Conservation (phyloP, 2,797 vertebrate species). For the Sylvia borin region DNA sequence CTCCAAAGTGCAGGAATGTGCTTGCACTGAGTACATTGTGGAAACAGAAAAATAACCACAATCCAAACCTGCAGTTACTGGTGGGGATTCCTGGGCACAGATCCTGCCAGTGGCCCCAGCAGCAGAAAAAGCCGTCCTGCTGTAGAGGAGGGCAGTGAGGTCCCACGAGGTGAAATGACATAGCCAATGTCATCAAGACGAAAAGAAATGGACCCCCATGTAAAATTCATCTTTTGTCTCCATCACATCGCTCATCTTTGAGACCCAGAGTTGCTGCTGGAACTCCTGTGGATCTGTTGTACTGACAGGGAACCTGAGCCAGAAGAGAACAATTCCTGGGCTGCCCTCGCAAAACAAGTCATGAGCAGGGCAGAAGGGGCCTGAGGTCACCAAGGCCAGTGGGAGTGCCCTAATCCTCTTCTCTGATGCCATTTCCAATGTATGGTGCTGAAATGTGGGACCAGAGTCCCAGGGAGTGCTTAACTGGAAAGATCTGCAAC, state of each 20-base stretch:
- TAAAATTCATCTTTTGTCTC: background rate
- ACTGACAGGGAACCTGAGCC: background rate
- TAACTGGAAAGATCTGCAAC: background rate
- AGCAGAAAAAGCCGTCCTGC: background rate
- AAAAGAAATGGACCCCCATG: accelerated
- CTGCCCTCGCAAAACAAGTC: background rate
- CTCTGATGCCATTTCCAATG: background rate
- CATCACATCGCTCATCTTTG: background rate
- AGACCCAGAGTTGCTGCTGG: background rate
- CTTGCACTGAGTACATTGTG: accelerated
- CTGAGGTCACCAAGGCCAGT: background rate
- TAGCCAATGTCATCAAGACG: background rate
- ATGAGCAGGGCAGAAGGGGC: accelerated
- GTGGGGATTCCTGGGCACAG: background rate
- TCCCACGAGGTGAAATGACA: accelerated
- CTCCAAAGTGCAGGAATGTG: accelerated
- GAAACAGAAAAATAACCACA: background rate
- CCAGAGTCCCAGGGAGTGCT: background rate
- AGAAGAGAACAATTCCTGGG: background rate
- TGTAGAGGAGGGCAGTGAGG: background rate
- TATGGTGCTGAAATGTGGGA: background rate
- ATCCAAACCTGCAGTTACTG: background rate
- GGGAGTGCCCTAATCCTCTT: background rate
- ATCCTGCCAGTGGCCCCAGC: background rate
- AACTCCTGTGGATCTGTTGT: background rate